A percentile compares a stretch with the other conserved stretches of the same genome.
These are phyloP conservation scores for Dromaius novaehollandiae DNA, from an alignment of 2,113 vertebrate species.

Conservation along the genomic window DNA sequence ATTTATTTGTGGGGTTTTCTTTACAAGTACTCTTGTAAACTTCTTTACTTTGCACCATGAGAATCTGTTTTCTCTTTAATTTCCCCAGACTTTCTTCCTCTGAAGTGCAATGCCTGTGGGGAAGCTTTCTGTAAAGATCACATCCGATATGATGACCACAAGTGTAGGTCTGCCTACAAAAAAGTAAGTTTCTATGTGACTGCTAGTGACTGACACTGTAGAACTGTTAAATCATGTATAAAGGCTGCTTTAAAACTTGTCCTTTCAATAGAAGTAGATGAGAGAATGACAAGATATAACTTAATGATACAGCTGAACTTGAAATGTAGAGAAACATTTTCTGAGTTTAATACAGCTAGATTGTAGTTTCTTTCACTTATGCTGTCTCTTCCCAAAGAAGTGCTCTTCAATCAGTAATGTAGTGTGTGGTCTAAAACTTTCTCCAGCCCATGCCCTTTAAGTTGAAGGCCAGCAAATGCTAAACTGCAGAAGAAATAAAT, in stretches of 20 bases:
- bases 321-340: background rate
- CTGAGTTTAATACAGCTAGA: background rate
- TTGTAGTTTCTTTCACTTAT: background rate
- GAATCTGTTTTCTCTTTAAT: background rate
- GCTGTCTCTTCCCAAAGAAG: fast-evolving
- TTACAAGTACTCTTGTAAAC: fast-evolving
- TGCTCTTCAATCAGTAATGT: background rate
- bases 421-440: background rate
- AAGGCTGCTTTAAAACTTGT: background rate
- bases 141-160: slow-evolving; percentile 84
- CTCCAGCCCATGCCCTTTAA: background rate
- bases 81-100: slow-evolving; percentile 91
- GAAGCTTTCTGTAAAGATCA: slow-evolving; percentile 95
- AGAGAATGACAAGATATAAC: background rate
- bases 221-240: background rate
- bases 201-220: background rate
- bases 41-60: background rate
- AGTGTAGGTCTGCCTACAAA: slow-evolving; percentile 88
- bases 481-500: background rate
- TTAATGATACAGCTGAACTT: background rate
- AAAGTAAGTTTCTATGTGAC: slow-evolving; percentile 76
- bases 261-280: background rate
- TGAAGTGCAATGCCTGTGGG: slow-evolving; percentile 90
- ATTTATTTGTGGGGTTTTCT: background rate
- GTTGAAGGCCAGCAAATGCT: background rate